Base-by-base conservation (phyloP, 2,888 invertebrate species). In the Macaria liturata region DNA sequence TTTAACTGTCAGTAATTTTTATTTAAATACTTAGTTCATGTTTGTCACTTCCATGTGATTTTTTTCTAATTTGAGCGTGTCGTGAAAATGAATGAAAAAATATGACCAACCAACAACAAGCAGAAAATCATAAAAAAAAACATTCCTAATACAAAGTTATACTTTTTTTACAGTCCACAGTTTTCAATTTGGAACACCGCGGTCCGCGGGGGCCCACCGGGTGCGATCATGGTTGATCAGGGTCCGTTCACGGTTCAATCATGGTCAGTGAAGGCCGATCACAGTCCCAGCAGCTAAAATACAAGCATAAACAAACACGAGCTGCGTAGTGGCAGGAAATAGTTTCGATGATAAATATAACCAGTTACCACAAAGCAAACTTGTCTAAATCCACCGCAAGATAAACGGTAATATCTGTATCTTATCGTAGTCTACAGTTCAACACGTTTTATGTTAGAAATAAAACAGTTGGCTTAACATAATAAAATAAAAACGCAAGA, bases 221-320 rank as follows among this genome's bases (percentile, higher is more conserved):
- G 39, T 39, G 6, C 8, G 39, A 39, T 39, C 39, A 39, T 1
- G 39, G 39, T 39, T 3, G 39, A 39, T 39, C 39, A 39, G 0
- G 39, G 39, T 8, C n/a, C 1, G 39, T 2, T 39, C 39, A 39
- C 9, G 42, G 42, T 42, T 9, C 42, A 3, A 37, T 37, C 34
- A 37, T 42, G 42, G 42, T n/a, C 42, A 9, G 9, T 42, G 8
- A 42, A 4, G 51, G 30, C 32, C 37, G 34, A 46, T 37, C 44
- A 39, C 9, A 6, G 51, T 9, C 51, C 44, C 51, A 64, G 67
- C 70, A 71, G 72, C 84, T 83, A 84, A 80, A 84, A 83, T 79
- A 69, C 68, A 83, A 86, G 78, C 80, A 84, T 75, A 84, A 68
- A 80, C 51, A 74, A 75, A 82, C 80, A 83, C 78, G 78, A 84